Percentiles rank a stretch among this genome's conserved stretches.
These are phyloP conservation scores for Gavia stellata DNA, from an alignment of 2,113 vertebrate species.

Conservation along the genomic window DNA sequence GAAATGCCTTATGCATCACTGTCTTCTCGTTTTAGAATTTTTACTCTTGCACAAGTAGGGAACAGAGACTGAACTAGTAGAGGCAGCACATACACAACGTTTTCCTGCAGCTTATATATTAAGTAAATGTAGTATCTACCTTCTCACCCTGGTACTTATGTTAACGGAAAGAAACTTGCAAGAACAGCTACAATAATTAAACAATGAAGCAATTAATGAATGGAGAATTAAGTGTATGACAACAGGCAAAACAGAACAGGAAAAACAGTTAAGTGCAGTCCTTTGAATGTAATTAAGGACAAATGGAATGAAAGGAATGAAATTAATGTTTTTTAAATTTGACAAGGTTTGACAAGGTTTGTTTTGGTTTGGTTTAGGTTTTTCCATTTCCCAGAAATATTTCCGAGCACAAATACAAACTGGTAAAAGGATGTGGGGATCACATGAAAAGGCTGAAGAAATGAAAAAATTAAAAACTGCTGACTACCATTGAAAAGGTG, in stretches of 20 bases:
- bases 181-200: constrained; percentile 4
- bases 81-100: background rate
- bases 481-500: background rate
- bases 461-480: background rate
- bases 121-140: background rate
- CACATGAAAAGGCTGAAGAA: background rate
- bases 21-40: background rate
- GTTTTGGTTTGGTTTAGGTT: background rate
- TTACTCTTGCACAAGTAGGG: background rate
- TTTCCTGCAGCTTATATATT: background rate
- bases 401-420: background rate
- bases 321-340: background rate
- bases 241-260: background rate
- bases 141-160: background rate
- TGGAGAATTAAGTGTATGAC: background rate
- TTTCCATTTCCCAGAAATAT: background rate
- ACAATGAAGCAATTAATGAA: constrained; percentile 8
- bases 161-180: background rate
- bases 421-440: background rate
- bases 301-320: background rate
- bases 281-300: background rate
- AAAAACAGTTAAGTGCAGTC: background rate
- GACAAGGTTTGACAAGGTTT: background rate
- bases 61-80: background rate
- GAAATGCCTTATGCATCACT: background rate